A percentile compares a stretch with the other conserved stretches of the same genome.
phyloP scores from a whole-genome alignment of 2,113 vertebrate genomes.

The Neopipo cinnamomea region DNA sequence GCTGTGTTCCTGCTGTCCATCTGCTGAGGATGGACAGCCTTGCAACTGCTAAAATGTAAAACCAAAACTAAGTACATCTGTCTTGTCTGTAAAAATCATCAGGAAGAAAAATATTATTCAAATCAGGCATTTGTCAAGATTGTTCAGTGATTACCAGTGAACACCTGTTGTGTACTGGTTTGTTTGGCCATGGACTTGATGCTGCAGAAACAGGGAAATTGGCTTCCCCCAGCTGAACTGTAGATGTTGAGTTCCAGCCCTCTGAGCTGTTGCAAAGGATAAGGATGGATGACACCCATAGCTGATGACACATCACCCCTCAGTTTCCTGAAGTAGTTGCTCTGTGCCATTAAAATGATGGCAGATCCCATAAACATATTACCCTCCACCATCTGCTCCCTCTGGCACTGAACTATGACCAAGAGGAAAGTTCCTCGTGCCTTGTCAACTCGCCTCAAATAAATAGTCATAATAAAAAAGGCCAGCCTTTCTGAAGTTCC shows the following conservation, averaged over 20 bases:
- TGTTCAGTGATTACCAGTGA: not conserved
- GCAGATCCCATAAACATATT: conserved; percentile 15
- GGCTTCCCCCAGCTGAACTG: not conserved
- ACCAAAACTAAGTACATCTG: not conserved
- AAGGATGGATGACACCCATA: not conserved
- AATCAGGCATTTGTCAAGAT: not conserved
- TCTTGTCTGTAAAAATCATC: not conserved
- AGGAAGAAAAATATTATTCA: conserved; percentile 17
- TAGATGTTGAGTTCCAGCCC: not conserved
- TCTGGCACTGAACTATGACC: conserved; percentile 40
- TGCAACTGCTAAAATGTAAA: not conserved
- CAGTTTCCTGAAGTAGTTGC: not conserved
- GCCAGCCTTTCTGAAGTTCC: not conserved
- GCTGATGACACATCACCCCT: not conserved
- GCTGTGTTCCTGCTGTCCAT: not conserved
- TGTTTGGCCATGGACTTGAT: not conserved
- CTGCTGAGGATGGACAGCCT: not conserved
- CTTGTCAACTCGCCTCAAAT: conserved; percentile 5
- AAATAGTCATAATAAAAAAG: conserved; percentile 50
- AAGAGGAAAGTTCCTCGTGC: conserved; percentile 9
- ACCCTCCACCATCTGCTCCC: not conserved
- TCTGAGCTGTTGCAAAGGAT: not conserved
- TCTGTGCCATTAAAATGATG: conserved; percentile 31
- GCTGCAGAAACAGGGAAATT: not conserved
- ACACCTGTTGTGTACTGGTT: not conserved